Conservation (phyloP, 2,888 invertebrate species). For the Taphrorychus bicolor region DNA sequence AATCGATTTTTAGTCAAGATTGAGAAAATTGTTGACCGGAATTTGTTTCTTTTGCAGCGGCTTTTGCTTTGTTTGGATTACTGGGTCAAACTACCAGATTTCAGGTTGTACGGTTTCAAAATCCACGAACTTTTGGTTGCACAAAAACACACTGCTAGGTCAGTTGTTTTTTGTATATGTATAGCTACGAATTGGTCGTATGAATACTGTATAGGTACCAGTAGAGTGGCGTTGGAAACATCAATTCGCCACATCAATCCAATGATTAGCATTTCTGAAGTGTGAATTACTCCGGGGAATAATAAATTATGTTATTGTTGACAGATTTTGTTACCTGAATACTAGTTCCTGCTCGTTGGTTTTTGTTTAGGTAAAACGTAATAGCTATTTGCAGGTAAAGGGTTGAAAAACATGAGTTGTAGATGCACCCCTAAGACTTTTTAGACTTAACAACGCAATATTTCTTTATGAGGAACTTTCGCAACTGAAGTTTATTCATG, state of each 20-base stretch:
- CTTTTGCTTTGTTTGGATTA: neutral
- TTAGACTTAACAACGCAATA: no score
- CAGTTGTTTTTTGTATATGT: neutral
- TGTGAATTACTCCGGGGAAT: neutral
- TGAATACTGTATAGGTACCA: no score
- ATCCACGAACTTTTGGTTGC: neutral
- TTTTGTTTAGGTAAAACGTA: no score
- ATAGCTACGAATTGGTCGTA: neutral
- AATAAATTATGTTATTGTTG: no score
- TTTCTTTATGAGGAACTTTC: no score
- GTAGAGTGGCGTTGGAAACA: neutral
- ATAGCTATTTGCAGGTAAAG: no score
- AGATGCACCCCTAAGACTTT: no score
- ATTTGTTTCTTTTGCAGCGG: neutral
- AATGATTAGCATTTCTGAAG: neutral
- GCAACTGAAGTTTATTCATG: no score
- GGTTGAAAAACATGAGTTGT: no score
- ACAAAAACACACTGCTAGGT: neutral
- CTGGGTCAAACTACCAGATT: constrained; percentile 1
- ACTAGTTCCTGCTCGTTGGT: neutral
- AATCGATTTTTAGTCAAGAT: constrained; percentile 2
- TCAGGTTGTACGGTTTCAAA: neutral
- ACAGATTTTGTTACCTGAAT: neutral
- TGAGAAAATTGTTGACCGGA: constrained; percentile 2
- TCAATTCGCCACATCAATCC: neutral